These are phyloP conservation scores for Cylloceria caligata DNA, from an alignment of 2,888 invertebrate genomes.

Conservation along the genomic window DNA sequence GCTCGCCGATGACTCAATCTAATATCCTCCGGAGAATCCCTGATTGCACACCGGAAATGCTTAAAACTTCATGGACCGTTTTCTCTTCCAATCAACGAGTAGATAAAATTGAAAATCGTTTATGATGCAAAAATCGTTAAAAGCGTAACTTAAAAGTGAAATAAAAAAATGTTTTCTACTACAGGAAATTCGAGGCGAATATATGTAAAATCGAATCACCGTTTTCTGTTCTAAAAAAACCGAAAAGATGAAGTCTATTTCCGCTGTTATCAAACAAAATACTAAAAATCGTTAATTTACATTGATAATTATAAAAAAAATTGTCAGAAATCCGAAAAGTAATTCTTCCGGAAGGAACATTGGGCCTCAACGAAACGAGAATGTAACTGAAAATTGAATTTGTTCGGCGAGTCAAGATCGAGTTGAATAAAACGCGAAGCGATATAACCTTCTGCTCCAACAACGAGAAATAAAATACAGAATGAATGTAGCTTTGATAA, in stretches of 20 bases:
- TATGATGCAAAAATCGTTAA: no score
- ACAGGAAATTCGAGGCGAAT: neutral
- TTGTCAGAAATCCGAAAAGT: no score
- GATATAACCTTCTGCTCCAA: neutral
- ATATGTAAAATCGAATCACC: neutral
- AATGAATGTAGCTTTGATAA: conserved; percentile 31
- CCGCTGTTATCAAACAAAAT: no score
- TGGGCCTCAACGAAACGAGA: no score
- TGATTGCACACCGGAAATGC: neutral
- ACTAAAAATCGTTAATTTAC: no score
- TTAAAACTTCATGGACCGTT: neutral
- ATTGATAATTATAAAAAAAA: neutral
- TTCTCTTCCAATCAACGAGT: neutral
- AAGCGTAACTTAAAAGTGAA: no score
- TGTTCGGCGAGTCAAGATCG: neutral
- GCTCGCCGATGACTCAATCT: neutral
- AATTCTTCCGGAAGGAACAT: no score
- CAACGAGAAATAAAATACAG: conserved; percentile 13
- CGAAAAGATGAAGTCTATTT: no score
- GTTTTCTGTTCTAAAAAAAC: neutral
- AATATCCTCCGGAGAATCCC: neutral
- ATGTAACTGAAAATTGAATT: neutral
- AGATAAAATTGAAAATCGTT: neutral
- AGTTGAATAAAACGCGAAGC: conserved; percentile 12
- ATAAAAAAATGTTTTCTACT: no score